phyloP scores from a whole-genome alignment of 2,113 vertebrate genomes.

The Halcyon malimbica region DNA sequence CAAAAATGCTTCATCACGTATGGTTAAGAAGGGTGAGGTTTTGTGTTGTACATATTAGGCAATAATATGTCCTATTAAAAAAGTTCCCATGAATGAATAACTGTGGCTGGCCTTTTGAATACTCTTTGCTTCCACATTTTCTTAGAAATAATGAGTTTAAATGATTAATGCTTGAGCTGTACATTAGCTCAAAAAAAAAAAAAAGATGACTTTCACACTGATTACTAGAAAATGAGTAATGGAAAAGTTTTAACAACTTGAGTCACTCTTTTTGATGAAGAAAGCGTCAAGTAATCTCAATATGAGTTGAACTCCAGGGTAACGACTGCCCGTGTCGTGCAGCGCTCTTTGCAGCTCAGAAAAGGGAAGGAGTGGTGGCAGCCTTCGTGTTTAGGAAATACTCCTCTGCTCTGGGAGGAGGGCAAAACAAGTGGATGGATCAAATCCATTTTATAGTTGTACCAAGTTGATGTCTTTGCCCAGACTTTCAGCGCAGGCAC shows the following conservation, averaged over 20 bases:
- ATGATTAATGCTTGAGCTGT: background rate
- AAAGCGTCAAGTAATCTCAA: background rate
- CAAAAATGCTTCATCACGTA: background rate
- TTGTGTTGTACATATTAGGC: fast-evolving
- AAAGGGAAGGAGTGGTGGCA: background rate
- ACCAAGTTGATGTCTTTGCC: fast-evolving
- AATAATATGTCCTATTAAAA: background rate
- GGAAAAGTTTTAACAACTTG: background rate
- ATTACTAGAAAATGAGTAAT: background rate
- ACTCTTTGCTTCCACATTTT: background rate
- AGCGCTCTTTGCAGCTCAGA: background rate
- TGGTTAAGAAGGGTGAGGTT: background rate
- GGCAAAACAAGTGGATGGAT: fast-evolving
- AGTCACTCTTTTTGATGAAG: background rate
- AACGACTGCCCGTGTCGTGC: fast-evolving
- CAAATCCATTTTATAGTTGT: fast-evolving
- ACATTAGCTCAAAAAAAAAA: background rate
- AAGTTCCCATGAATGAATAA: background rate
- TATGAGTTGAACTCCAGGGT: fast-evolving
- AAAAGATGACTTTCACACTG: fast-evolving
- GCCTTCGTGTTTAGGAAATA: fast-evolving
- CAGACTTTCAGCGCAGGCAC: background rate
- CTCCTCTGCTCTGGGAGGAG: background rate
- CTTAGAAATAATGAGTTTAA: background rate
- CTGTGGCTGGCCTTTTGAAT: too few species aligned